phyloP scores from a whole-genome alignment of 2,797 vertebrate species.

The Somateria mollissima region DNA sequence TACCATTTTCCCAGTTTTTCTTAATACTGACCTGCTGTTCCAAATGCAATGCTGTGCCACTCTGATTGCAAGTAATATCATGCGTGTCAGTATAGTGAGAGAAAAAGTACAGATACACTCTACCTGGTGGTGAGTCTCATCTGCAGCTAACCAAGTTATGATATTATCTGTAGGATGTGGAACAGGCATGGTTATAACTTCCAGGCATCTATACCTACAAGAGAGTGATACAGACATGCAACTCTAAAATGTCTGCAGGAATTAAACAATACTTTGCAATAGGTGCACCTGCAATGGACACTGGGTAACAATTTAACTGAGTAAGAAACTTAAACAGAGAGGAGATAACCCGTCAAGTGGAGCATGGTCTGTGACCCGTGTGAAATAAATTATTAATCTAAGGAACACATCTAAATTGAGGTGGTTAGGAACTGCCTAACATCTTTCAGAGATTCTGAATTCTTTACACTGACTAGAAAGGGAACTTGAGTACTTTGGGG shows the following conservation, averaged over 20 bases:
- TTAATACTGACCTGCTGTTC: background rate
- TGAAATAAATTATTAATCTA: background rate
- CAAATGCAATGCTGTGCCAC: background rate
- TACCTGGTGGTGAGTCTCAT: constrained; percentile 40
- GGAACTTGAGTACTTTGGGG: too few relatives aligned
- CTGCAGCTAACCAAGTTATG: constrained; percentile 46
- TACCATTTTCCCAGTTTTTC: background rate
- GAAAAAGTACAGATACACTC: background rate
- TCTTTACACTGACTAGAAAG: background rate
- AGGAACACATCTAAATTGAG: background rate
- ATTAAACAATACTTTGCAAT: background rate
- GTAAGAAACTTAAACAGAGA: background rate
- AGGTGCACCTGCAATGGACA: background rate
- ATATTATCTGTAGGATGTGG: constrained; percentile 50
- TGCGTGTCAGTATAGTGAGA: background rate
- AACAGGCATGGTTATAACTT: constrained; percentile 31
- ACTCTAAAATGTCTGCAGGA: background rate
- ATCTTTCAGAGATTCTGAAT: too few relatives aligned
- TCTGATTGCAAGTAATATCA: accelerated
- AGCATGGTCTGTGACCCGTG: background rate
- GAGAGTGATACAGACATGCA: accelerated
- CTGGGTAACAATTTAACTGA: background rate
- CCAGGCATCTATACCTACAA: constrained; percentile 40
- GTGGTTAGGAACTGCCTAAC: background rate
- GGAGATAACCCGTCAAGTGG: background rate